phyloP scores from a whole-genome alignment of 2,888 invertebrate genomes.

The Brachyptera putata region DNA sequence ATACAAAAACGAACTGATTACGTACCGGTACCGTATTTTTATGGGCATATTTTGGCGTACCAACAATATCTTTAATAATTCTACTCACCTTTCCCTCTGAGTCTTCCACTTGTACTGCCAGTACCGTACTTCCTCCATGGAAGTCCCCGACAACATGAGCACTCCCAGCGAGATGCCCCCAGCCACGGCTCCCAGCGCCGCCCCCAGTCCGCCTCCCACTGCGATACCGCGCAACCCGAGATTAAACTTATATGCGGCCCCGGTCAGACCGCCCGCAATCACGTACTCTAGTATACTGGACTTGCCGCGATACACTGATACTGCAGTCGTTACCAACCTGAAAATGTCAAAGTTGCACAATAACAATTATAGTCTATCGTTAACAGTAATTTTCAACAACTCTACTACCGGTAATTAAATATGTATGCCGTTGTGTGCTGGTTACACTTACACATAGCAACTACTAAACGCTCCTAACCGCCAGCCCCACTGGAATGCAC shows the following conservation, averaged over 20 bases:
- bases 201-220: slow-evolving; percentile 64
- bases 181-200: slow-evolving; percentile 55
- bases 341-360: slow-evolving; percentile 38
- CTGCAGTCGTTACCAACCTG: slow-evolving; percentile 59
- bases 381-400: not conserved
- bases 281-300: slow-evolving; percentile 63
- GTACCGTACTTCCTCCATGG: slow-evolving; percentile 61
- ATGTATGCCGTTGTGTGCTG: slow-evolving; percentile 2
- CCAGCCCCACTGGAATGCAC: slow-evolving; percentile 67
- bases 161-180: slow-evolving; percentile 54
- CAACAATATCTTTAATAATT: too few species aligned
- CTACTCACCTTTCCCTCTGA: slow-evolving; percentile 42
- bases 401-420: too few species aligned
- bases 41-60: too few species aligned
- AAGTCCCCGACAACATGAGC: slow-evolving; percentile 54
- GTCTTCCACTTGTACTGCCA: slow-evolving; percentile 53
- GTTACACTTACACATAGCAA: slow-evolving; percentile 60
- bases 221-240: slow-evolving; percentile 63
- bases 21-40: too few species aligned
- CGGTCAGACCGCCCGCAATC: slow-evolving; percentile 60
- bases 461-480: slow-evolving; percentile 62
- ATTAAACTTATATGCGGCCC: slow-evolving; percentile 62
- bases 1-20: too few species aligned
- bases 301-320: slow-evolving; percentile 64
- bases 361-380: not conserved